Evolutionary conservation across 2,888 invertebrate genomes (phyloP).

Genomic region (Thelaira solivaga): DNA sequence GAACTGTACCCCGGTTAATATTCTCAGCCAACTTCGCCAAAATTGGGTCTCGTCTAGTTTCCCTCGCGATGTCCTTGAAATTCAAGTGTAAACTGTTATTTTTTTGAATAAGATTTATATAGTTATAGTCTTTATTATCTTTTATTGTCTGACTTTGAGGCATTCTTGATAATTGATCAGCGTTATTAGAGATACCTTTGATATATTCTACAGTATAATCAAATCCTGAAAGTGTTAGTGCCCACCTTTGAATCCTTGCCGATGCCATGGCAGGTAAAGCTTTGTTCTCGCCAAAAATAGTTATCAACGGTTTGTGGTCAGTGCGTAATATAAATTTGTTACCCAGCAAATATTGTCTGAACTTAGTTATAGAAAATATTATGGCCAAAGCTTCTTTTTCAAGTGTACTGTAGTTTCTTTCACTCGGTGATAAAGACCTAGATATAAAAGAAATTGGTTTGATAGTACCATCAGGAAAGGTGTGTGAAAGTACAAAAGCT

Average conservation of each 20-base stretch:
- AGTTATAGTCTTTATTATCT: background rate
- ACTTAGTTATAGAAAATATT: constrained; percentile 52
- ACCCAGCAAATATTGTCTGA: constrained; percentile 54
- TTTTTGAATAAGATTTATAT: background rate
- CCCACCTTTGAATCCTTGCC: background rate
- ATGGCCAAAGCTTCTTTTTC: constrained; percentile 41
- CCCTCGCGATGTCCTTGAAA: background rate
- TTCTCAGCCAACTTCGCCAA: background rate
- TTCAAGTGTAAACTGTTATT: background rate
- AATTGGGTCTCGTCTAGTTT: constrained; percentile 3
- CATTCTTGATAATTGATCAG: background rate
- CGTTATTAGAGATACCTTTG: background rate
- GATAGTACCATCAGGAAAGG: background rate
- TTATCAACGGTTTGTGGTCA: constrained; percentile 38
- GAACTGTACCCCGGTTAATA: background rate
- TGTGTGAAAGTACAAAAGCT: constrained; percentile 29
- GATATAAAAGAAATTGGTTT: constrained; percentile 42
- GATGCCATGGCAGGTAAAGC: background rate
- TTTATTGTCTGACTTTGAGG: background rate
- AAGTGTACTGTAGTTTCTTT: constrained; percentile 21
- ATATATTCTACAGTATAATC: background rate
- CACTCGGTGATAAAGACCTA: constrained; percentile 1
- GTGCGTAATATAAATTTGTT: constrained; percentile 47
- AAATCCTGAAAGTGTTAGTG: background rate
- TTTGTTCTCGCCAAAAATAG: constrained; percentile 49